Conservation (phyloP, 2,113 vertebrate genomes). For the Oryzias melastigma region DNA sequence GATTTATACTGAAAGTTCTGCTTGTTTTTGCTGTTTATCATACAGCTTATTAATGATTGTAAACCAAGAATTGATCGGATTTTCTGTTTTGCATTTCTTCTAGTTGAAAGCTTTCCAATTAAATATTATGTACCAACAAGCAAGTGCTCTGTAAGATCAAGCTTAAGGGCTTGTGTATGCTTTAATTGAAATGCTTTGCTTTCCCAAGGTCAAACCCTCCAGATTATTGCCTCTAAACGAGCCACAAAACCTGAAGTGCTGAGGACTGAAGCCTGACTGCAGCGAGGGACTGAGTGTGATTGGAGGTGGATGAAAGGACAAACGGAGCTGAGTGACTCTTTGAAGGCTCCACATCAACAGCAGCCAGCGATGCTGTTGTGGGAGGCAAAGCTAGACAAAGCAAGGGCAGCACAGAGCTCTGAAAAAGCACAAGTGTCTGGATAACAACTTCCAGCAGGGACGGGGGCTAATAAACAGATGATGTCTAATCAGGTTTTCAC, state of each 20-base stretch:
- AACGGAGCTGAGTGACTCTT: constrained; percentile 23
- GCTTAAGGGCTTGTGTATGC: constrained; percentile 4
- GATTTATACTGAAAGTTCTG: no score
- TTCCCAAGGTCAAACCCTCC: constrained; percentile 39
- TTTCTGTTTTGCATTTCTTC: no score
- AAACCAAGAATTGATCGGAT: no score
- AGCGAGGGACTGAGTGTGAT: constrained; percentile 18
- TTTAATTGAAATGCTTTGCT: constrained; percentile 20
- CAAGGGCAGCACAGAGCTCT: constrained; percentile 22
- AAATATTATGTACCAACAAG: no score
- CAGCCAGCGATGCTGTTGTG: constrained; percentile 16
- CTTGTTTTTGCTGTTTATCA: no score
- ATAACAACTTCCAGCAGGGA: constrained; percentile 17
- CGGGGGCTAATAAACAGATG: constrained; percentile 25
- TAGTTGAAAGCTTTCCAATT: no score
- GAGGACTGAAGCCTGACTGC: constrained; percentile 17
- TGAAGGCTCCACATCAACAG: constrained; percentile 37
- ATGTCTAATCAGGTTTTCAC: constrained; percentile 31
- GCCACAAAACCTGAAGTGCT: constrained; percentile 44
- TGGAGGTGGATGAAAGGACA: constrained; percentile 48
- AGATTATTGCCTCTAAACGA: constrained; percentile 43
- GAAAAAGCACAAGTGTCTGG: constrained; percentile 35
- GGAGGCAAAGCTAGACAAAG: constrained; percentile 29
- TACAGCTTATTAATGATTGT: no score
- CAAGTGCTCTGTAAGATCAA: not conserved